Evolutionary conservation across 1,140 invertebrate genomes (phyloP).

Genomic region (Eupristina koningsbergeri): DNA sequence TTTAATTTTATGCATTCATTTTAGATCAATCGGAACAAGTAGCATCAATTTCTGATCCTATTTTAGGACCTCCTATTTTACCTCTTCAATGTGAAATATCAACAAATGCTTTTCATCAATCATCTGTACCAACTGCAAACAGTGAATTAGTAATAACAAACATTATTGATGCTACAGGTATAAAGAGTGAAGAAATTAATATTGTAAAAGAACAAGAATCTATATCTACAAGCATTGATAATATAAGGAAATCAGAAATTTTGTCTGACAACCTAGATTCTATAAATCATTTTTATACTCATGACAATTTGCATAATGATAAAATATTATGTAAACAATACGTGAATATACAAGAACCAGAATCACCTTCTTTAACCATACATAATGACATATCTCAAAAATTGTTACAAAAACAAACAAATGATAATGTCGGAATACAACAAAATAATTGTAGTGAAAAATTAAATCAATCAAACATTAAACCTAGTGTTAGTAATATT

Average conservation of each 20-base stretch:
- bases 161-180: slow-evolving; percentile 20
- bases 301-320: slow-evolving; percentile 52
- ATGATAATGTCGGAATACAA: slow-evolving; percentile 59
- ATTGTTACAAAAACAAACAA: slow-evolving; percentile 62
- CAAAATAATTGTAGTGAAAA: slow-evolving; percentile 68
- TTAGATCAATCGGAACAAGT: slow-evolving; percentile 69
- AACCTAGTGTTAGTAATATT: slow-evolving; percentile 76
- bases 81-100: slow-evolving; percentile 34
- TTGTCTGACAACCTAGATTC: slow-evolving; percentile 55
- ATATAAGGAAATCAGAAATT: slow-evolving; percentile 47
- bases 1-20: slow-evolving; percentile 46
- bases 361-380: slow-evolving; percentile 56
- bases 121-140: slow-evolving; percentile 9
- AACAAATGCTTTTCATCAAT: slow-evolving; percentile 41
- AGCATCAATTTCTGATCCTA: slow-evolving; percentile 57
- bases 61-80: slow-evolving; percentile 25
- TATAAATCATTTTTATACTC: slow-evolving; percentile 62
- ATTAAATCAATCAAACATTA: slow-evolving; percentile 67
- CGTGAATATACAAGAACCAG: slow-evolving; percentile 54
- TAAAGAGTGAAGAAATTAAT: slow-evolving; percentile 23
- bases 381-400: slow-evolving; percentile 65
- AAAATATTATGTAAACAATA: slow-evolving; percentile 58
- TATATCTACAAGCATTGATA: slow-evolving; percentile 36
- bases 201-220: slow-evolving; percentile 28
- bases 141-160: slow-evolving; percentile 30